These are phyloP conservation scores for Pao palembangensis DNA, from an alignment of 2,113 vertebrate species.

Conservation along the genomic window DNA sequence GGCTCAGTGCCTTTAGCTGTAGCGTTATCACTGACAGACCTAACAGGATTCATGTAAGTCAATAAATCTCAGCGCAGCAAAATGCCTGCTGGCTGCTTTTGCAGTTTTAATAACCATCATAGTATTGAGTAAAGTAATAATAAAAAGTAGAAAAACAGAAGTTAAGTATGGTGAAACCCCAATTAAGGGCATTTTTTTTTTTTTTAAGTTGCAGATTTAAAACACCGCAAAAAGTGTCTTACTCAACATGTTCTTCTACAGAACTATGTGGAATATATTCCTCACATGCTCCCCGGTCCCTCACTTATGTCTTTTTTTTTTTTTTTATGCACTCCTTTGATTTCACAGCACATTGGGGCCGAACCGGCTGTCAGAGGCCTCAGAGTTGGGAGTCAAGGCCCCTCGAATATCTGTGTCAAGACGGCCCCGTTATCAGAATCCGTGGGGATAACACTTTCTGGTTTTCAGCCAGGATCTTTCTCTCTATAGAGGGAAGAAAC, in stretches of 20 bases:
- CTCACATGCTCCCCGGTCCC: conserved; percentile 37
- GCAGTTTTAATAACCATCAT: neutral
- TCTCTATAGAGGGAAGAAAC: neutral
- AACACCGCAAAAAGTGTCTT: conserved; percentile 39
- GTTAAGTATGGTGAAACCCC: too few species aligned
- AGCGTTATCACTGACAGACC: neutral
- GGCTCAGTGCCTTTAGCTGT: neutral
- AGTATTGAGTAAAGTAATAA: too few species aligned
- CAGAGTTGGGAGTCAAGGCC: conserved; percentile 8
- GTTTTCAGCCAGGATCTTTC: conserved; percentile 23
- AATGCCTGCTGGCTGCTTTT: too few species aligned
- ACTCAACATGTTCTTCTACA: conserved; percentile 31
- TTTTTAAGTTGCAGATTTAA: conserved; percentile 22
- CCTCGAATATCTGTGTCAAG: conserved; percentile 24
- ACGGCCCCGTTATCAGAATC: conserved; percentile 29
- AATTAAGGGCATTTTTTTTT: neutral
- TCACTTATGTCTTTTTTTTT: conserved; percentile 35
- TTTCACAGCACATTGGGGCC: conserved; percentile 29
- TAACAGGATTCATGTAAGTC: neutral
- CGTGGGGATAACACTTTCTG: conserved; percentile 13
- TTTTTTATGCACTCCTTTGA: conserved; percentile 28
- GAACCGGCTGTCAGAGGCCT: conserved; percentile 36
- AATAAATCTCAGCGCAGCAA: neutral
- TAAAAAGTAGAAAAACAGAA: too few species aligned
- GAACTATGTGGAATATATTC: conserved; percentile 63